Percentiles rank a stretch among this genome's conserved stretches.
Conservation (phyloP, 2,888 invertebrate genomes). For the Hydrotaea diabolus region DNA sequence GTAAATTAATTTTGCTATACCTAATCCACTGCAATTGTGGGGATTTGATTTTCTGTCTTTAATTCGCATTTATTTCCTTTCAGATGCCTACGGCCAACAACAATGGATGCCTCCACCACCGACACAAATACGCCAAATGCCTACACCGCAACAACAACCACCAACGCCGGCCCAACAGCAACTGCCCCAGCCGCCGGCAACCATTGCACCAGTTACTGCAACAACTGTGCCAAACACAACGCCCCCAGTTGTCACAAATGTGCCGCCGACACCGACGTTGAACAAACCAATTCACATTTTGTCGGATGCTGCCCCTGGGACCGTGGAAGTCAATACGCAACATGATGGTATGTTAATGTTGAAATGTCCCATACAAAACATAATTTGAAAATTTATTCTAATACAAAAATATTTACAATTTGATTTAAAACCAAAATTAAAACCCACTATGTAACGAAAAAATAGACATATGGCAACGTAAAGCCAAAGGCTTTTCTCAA, state of each 20-base stretch:
- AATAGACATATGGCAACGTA: not conserved
- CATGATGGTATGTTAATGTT: slow-evolving; percentile 77
- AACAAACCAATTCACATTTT: slow-evolving; percentile 37
- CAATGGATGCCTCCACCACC: slow-evolving; percentile 71
- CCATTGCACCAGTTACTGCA: slow-evolving; percentile 63
- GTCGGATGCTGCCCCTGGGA: slow-evolving; percentile 63
- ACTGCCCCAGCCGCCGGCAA: slow-evolving; percentile 53
- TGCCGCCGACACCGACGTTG: slow-evolving; percentile 62
- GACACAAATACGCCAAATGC: slow-evolving; percentile 65
- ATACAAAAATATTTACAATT: slow-evolving; percentile 18
- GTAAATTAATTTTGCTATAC: too few species aligned
- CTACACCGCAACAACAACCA: slow-evolving; percentile 65
- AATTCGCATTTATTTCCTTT: not conserved
- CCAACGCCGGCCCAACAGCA: slow-evolving; percentile 53
- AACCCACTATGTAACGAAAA: not conserved
- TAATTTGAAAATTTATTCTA: slow-evolving; percentile 20
- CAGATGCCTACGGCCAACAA: slow-evolving; percentile 74
- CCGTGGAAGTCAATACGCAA: slow-evolving; percentile 71
- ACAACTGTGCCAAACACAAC: slow-evolving; percentile 54
- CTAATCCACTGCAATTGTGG: too few species aligned
- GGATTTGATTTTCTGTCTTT: too few species aligned
- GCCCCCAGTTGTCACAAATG: slow-evolving; percentile 46
- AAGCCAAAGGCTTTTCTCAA: slow-evolving; percentile 14
- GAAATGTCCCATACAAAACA: not conserved
- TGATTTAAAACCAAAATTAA: slow-evolving; percentile 18